Evolutionary conservation across 2,888 invertebrate genomes (phyloP).

Genomic region (Andrena camellia): DNA sequence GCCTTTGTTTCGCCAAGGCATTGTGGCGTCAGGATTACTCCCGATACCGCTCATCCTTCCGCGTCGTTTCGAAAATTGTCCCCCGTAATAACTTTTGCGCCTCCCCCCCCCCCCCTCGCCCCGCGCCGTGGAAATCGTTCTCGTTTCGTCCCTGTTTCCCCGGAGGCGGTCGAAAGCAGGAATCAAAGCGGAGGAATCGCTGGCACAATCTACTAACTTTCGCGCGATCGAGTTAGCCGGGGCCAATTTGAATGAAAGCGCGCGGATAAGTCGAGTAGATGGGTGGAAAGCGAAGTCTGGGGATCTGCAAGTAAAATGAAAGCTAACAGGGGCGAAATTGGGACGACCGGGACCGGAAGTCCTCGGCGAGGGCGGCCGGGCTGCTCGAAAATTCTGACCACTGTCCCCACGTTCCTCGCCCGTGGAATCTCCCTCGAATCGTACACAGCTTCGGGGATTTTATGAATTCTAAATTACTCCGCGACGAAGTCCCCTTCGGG

Average conservation of each 20-base stretch:
- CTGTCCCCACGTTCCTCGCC: neutral
- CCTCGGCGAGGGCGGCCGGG: neutral
- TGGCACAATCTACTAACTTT: neutral
- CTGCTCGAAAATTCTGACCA: neutral
- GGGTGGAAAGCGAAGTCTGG: neutral
- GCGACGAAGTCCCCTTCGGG: no score
- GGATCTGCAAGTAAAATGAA: constrained; percentile 48
- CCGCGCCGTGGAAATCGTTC: neutral
- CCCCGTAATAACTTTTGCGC: neutral
- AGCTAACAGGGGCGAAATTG: neutral
- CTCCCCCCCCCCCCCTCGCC: neutral
- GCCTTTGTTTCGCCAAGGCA: constrained; percentile 37
- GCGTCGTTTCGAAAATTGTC: constrained; percentile 33
- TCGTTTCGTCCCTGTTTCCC: neutral
- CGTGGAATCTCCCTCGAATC: neutral
- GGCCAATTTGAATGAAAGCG: constrained; percentile 21
- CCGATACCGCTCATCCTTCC: constrained; percentile 18
- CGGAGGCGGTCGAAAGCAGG: no score
- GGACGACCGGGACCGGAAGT: constrained; percentile 29
- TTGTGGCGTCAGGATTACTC: constrained; percentile 26
- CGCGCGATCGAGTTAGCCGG: constrained; percentile 2
- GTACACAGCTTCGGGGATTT: neutral
- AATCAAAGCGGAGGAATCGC: no score
- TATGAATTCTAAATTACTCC: neutral
- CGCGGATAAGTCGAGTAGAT: constrained; percentile 34